Evolutionary conservation across 1,140 invertebrate species (phyloP).

Genomic region (Pararge aegeria): DNA sequence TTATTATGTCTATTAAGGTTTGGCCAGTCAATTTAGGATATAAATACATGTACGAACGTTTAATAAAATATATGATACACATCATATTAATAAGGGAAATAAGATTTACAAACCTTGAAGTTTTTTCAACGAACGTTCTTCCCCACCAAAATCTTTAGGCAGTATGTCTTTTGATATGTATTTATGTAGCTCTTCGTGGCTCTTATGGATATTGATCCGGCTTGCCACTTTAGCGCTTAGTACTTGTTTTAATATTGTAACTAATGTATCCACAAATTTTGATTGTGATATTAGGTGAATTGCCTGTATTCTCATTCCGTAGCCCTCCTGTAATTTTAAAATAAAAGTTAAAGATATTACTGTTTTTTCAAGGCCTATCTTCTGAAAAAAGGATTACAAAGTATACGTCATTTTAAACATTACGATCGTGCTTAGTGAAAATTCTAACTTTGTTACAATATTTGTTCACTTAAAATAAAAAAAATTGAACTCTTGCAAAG

Average conservation of each 20-base stretch:
- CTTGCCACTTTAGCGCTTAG: constrained; percentile 28
- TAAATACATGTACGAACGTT: no score
- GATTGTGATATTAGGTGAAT: constrained; percentile 39
- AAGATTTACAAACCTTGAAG: constrained; percentile 39
- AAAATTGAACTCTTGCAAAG: no score
- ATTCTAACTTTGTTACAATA: no score
- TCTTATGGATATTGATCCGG: constrained; percentile 42
- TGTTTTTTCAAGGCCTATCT: no score
- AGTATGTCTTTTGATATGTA: constrained; percentile 43
- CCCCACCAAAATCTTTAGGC: constrained; percentile 51
- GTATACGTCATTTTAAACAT: no score
- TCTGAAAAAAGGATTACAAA: no score
- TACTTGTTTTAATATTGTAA: constrained; percentile 30
- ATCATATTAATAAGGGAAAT: not conserved
- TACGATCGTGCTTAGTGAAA: no score
- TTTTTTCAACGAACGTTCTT: constrained; percentile 38
- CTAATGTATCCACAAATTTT: constrained; percentile 32
- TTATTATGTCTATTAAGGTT: no score
- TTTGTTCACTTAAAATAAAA: no score
- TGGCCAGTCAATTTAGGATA: no score
- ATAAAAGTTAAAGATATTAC: not conserved
- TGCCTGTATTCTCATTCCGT: constrained; percentile 36
- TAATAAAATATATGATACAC: no score
- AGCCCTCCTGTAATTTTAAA: constrained; percentile 35
- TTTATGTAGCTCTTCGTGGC: constrained; percentile 33